Conservation (phyloP, 1,140 invertebrate species). For the Phymorhynchus buccinoides region DNA sequence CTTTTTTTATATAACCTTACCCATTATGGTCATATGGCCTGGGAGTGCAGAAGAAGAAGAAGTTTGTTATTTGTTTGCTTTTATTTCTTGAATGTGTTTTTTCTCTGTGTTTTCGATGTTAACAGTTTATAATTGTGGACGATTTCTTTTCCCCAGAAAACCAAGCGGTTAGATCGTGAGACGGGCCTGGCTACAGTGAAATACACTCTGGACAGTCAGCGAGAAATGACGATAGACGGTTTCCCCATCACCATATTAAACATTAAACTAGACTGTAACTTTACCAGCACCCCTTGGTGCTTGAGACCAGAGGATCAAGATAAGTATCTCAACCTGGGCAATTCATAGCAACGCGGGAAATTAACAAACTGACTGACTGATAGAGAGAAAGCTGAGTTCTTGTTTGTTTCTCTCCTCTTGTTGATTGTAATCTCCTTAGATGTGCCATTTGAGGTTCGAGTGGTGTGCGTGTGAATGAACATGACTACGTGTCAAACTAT, state of each 20-base stretch:
- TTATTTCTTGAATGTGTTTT: too few species aligned
- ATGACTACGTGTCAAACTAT: too few species aligned
- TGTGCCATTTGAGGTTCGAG: too few species aligned
- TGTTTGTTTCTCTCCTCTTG: neutral
- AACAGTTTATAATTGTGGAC: constrained; percentile 16
- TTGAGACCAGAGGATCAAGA: constrained; percentile 57
- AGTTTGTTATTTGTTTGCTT: too few species aligned
- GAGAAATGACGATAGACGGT: constrained; percentile 82
- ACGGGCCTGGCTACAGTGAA: constrained; percentile 88
- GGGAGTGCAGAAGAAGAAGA: too few species aligned
- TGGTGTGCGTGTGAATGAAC: too few species aligned
- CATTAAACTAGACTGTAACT: constrained; percentile 87
- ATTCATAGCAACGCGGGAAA: neutral
- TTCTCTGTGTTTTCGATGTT: constrained; percentile 28
- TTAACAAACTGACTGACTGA: neutral
- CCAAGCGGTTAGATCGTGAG: constrained; percentile 85
- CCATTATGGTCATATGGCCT: too few species aligned
- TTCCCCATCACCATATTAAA: constrained; percentile 84
- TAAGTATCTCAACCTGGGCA: constrained; percentile 30
- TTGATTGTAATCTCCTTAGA: neutral
- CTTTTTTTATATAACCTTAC: too few species aligned
- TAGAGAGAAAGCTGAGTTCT: neutral
- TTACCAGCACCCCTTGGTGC: constrained; percentile 91
- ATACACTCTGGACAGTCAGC: constrained; percentile 81
- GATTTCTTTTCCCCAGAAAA: constrained; percentile 66